Conservation (phyloP, 2,797 vertebrate species). For the Brachyrhaphis roseni region DNA sequence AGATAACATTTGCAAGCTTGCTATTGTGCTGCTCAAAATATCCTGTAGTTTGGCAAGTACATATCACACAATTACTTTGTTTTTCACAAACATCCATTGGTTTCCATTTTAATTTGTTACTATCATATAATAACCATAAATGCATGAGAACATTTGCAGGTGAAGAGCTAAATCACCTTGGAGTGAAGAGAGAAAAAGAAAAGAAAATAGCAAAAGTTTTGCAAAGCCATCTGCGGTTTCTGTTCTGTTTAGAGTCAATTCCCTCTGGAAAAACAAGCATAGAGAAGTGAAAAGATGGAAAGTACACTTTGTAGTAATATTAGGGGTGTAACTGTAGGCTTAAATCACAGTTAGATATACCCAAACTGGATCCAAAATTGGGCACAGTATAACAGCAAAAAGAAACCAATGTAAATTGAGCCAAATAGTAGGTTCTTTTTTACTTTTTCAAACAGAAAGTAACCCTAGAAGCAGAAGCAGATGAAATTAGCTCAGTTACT, state of each 20-base stretch:
- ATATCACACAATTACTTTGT: background rate
- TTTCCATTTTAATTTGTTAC: background rate
- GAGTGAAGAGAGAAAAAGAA: background rate
- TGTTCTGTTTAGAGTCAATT: background rate
- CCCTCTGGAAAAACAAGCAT: background rate
- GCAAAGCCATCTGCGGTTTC: background rate
- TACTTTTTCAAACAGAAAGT: background rate
- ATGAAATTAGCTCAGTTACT: background rate
- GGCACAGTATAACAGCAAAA: background rate
- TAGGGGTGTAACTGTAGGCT: background rate
- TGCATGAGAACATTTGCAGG: background rate
- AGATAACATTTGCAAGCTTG: conserved; percentile 37
- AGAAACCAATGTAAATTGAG: background rate
- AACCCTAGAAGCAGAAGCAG: background rate
- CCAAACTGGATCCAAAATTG: background rate
- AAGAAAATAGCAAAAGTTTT: background rate
- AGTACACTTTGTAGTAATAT: background rate
- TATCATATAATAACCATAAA: background rate
- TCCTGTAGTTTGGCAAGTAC: conserved; percentile 11
- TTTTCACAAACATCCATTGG: background rate
- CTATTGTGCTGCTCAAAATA: conserved; percentile 27
- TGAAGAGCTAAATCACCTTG: background rate
- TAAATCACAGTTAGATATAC: background rate
- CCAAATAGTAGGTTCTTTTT: background rate
- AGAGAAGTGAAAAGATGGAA: background rate